These are phyloP conservation scores for Stegastes partitus DNA, from an alignment of 2,113 vertebrate genomes.

Conservation along the genomic window DNA sequence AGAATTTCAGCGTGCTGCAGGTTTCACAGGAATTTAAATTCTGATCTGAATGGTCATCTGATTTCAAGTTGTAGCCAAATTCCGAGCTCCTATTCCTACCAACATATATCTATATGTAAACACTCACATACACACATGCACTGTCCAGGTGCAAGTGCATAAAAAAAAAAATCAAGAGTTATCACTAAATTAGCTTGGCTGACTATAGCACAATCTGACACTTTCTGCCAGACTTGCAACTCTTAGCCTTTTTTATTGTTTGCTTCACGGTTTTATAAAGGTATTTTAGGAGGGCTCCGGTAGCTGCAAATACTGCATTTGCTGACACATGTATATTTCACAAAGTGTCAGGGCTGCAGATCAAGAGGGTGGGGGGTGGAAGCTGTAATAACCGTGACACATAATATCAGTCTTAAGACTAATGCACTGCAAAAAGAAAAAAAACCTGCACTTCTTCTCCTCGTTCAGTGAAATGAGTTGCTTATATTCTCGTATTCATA, in stretches of 20 bases:
- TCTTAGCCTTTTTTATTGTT: conserved; percentile 73
- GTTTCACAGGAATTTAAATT: conserved; percentile 40
- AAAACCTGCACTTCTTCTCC: conserved; percentile 5
- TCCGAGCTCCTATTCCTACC: not conserved
- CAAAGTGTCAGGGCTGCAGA: conserved; percentile 73
- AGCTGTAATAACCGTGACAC: conserved; percentile 40
- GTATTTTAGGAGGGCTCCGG: conserved; percentile 67
- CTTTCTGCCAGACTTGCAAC: conserved; percentile 79
- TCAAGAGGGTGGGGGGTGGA: conserved; percentile 31
- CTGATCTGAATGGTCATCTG: conserved; percentile 3
- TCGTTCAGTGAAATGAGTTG: conserved; percentile 30
- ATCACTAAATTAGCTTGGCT: conserved; percentile 68
- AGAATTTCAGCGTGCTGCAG: conserved; percentile 23
- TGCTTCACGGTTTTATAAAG: conserved; percentile 72
- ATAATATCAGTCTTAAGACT: conserved; percentile 46
- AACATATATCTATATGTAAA: conserved; percentile 6
- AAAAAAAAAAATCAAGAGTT: conserved; percentile 49
- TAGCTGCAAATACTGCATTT: conserved; percentile 70
- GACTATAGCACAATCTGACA: conserved; percentile 80
- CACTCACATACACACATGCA: not conserved
- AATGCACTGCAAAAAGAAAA: conserved; percentile 2
- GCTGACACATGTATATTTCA: conserved; percentile 79
- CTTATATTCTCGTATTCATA: conserved; percentile 34
- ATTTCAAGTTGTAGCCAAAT: conserved; percentile 6
- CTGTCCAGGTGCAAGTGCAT: conserved; percentile 31